phyloP scores from a whole-genome alignment of 2,113 vertebrate genomes.

The Oophaga pumilio region DNA sequence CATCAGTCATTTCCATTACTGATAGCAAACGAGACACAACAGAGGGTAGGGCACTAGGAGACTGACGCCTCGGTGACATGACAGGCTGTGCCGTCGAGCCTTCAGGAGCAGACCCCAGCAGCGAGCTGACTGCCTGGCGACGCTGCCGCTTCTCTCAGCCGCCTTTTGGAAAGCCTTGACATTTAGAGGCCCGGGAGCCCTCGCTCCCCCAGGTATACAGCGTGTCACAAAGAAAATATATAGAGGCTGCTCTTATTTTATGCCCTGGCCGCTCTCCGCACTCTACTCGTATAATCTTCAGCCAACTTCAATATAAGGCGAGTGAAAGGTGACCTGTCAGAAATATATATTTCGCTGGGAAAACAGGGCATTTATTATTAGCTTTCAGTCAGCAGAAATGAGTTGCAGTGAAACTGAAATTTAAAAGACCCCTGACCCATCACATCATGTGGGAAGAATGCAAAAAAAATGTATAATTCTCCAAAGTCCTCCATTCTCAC shows the following conservation, averaged over 20 bases:
- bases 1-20: too few relatives aligned
- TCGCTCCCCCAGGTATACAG: not conserved
- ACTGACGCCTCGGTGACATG: too few relatives aligned
- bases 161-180: not conserved
- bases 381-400: constrained; percentile 60
- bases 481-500: too few relatives aligned
- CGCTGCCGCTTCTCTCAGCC: not conserved
- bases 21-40: too few relatives aligned
- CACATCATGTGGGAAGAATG: not conserved
- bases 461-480: too few relatives aligned
- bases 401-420: constrained; percentile 45
- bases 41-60: too few relatives aligned
- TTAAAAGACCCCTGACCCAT: not conserved
- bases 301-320: constrained; percentile 53
- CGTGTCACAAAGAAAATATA: constrained; percentile 25
- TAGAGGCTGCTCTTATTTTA: not conserved
- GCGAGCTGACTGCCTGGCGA: not conserved
- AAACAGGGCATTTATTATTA: constrained; percentile 23
- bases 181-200: constrained; percentile 1
- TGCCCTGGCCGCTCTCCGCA: constrained; percentile 52
- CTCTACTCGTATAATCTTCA: constrained; percentile 46
- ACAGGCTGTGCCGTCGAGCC: not conserved
- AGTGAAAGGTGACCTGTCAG: constrained; percentile 50
- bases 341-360: constrained; percentile 53
- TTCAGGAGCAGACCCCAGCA: not conserved